Evolutionary conservation across 2,797 vertebrate species (phyloP).

Genomic region (Sebastes vulpes): DNA sequence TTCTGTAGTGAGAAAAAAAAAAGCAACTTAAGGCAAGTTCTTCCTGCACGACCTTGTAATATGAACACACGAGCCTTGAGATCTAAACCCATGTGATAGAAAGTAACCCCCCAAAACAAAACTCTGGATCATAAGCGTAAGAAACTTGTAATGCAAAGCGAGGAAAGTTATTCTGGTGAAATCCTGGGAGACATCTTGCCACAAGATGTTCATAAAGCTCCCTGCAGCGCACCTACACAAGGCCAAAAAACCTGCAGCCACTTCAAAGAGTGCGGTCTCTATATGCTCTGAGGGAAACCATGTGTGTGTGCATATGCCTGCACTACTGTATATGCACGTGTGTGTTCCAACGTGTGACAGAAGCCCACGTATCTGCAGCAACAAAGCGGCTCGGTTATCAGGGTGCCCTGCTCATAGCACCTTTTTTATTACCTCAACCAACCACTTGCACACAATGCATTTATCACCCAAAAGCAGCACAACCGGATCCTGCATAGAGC

Average conservation of each 20-base stretch:
- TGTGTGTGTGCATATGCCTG: neutral
- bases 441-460: conserved; percentile 68
- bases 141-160: neutral
- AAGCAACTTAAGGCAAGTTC: conserved; percentile 48
- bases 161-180: neutral
- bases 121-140: neutral
- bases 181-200: conserved; percentile 22
- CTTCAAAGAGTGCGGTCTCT: conserved; percentile 30
- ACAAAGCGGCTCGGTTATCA: conserved; percentile 38
- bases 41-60: conserved; percentile 43
- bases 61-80: neutral
- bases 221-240: conserved; percentile 2
- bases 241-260: neutral
- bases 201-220: conserved; percentile 26
- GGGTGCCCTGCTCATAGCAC: conserved; percentile 45
- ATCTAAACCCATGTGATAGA: neutral
- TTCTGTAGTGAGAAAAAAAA: conserved; percentile 30
- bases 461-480: conserved; percentile 78
- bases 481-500: conserved; percentile 78
- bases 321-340: neutral
- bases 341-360: conserved; percentile 17
- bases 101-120: neutral
- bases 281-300: neutral
- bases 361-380: conserved; percentile 44
- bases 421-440: conserved; percentile 61